Evolutionary conservation across 1,140 invertebrate species (phyloP).

Genomic region (Oryctes rhinoceros): DNA sequence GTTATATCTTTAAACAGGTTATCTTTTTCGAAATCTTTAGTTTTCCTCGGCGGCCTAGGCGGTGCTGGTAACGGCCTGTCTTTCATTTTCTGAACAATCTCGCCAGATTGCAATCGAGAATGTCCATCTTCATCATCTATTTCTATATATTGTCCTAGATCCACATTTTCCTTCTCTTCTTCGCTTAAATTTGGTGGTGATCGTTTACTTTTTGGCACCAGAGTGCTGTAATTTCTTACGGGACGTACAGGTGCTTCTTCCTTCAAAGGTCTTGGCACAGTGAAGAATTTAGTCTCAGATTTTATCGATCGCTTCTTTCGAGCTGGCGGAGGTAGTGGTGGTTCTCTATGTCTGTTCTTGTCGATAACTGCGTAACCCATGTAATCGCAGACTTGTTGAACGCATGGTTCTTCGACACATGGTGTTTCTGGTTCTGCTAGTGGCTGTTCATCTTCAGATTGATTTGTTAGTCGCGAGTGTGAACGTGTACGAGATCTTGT

Average conservation of each 20-base stretch:
- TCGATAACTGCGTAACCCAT: slow-evolving; percentile 76
- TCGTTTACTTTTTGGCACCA: slow-evolving; percentile 66
- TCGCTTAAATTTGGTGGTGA: slow-evolving; percentile 64
- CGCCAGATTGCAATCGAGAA: slow-evolving; percentile 73
- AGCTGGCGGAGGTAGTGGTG: slow-evolving; percentile 64
- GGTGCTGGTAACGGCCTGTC: slow-evolving; percentile 82
- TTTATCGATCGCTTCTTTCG: slow-evolving; percentile 60
- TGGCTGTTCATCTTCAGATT: slow-evolving; percentile 62
- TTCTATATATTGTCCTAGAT: slow-evolving; percentile 68
- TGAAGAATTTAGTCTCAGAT: slow-evolving; percentile 63
- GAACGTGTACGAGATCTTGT: slow-evolving; percentile 60
- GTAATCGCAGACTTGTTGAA: slow-evolving; percentile 60
- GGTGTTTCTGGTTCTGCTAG: slow-evolving; percentile 34
- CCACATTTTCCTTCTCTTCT: slow-evolving; percentile 61
- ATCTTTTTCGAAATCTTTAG: slow-evolving; percentile 61
- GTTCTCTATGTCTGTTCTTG: slow-evolving; percentile 66
- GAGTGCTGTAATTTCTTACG: slow-evolving; percentile 73
- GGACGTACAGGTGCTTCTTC: slow-evolving; percentile 60
- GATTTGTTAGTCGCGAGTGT: slow-evolving; percentile 65
- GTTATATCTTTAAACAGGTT: slow-evolving; percentile 56
- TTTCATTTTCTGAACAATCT: slow-evolving; percentile 80
- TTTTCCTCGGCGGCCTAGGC: slow-evolving; percentile 75
- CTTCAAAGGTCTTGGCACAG: slow-evolving; percentile 61
- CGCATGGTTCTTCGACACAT: slow-evolving; percentile 54
- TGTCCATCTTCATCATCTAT: slow-evolving; percentile 67